These are phyloP conservation scores for Drepana arcuata DNA, from an alignment of 1,140 invertebrate genomes.

Conservation along the genomic window DNA sequence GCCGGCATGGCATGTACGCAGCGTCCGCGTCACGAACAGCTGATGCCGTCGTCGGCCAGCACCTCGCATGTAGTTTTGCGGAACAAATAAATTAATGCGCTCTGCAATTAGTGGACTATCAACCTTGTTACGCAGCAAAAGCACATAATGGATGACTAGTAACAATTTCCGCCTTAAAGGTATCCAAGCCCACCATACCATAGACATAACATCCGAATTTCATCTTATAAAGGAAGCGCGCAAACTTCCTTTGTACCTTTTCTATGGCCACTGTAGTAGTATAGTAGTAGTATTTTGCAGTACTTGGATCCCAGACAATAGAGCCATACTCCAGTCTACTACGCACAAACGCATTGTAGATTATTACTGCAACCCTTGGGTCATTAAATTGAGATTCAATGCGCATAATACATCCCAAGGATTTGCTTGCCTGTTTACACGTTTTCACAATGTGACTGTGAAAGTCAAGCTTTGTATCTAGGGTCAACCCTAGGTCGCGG, in stretches of 20 bases:
- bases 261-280: slow-evolving; percentile 2
- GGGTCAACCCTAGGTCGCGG: slow-evolving; percentile 6
- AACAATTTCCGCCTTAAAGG: too few relatives aligned
- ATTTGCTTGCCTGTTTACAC: slow-evolving; percentile 4
- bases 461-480: slow-evolving; percentile 7
- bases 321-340: slow-evolving; percentile 7
- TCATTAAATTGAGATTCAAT: slow-evolving; percentile 2
- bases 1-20: too few relatives aligned
- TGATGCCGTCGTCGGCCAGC: too few relatives aligned
- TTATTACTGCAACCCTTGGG: neutral
- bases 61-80: too few relatives aligned
- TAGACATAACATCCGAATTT: slow-evolving; percentile 7
- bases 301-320: slow-evolving; percentile 7
- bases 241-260: slow-evolving; percentile 6
- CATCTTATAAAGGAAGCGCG: slow-evolving; percentile 3
- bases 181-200: slow-evolving; percentile 2
- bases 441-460: slow-evolving; percentile 1
- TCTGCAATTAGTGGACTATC: too few relatives aligned
- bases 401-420: slow-evolving; percentile 9
- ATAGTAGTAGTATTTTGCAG: too few relatives aligned
- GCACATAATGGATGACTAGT: too few relatives aligned
- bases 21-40: too few relatives aligned
- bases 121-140: too few relatives aligned
- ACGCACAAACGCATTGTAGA: slow-evolving; percentile 7
- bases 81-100: too few relatives aligned